These are phyloP conservation scores for Salvelinus alpinus DNA, from an alignment of 2,113 vertebrate species.

Conservation along the genomic window DNA sequence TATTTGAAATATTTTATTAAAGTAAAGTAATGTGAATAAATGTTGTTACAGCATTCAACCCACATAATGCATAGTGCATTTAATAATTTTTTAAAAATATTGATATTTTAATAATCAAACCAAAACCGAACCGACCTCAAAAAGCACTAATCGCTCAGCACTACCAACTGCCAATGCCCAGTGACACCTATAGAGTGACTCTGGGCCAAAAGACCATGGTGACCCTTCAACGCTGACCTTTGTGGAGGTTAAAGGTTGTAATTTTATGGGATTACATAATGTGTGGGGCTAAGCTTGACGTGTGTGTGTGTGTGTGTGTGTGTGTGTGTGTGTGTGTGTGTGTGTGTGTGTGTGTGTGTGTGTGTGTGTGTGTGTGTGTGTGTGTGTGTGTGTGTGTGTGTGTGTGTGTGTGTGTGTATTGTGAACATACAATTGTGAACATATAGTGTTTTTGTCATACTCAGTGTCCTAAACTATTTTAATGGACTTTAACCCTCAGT, in stretches of 20 bases:
- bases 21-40: no score
- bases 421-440: background rate
- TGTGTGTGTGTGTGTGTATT: background rate
- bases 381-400: background rate
- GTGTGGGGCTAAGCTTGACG: conserved; percentile 39
- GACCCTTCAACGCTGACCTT: background rate
- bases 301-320: background rate
- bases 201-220: background rate
- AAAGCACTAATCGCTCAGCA: no score
- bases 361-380: no score
- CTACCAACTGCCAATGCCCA: no score
- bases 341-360: no score
- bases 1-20: no score
- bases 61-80: no score
- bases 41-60: no score
- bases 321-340: no score
- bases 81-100: no score
- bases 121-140: no score
- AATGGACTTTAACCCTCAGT: conserved; percentile 4
- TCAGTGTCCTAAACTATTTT: background rate
- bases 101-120: no score
- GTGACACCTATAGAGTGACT: background rate
- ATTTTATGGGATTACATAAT: conserved; percentile 8
- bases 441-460: background rate
- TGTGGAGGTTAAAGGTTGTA: conserved; percentile 16